Evolutionary conservation across 2,888 invertebrate species (phyloP).

Genomic region (Holacanthella duospinosa): DNA sequence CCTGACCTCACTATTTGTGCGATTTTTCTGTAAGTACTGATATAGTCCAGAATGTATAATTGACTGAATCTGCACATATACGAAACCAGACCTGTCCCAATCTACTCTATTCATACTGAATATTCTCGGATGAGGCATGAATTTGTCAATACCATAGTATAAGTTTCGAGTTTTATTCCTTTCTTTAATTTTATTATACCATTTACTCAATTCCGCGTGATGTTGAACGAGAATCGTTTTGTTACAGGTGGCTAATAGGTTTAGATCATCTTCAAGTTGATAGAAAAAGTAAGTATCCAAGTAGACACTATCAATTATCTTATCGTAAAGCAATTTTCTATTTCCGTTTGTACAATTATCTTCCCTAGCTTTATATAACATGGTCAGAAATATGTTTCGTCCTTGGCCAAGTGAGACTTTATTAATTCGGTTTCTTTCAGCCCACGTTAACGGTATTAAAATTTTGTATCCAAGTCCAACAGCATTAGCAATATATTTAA

Average conservation of each 20-base stretch:
- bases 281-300: neutral
- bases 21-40: neutral
- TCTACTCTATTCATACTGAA: neutral
- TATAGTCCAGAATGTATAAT: neutral
- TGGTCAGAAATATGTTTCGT: neutral
- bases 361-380: neutral
- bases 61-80: neutral
- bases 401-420: neutral
- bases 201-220: neutral
- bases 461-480: neutral
- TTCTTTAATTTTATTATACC: neutral
- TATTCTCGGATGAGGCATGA: neutral
- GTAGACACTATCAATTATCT: neutral
- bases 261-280: neutral
- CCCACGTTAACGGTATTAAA: neutral
- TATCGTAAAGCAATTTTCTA: neutral
- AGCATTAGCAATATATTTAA: neutral
- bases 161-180: neutral
- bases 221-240: neutral
- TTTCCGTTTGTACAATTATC: neutral
- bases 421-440: neutral
- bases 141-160: neutral
- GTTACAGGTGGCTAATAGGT: neutral
- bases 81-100: neutral
- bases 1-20: too few species aligned